A percentile compares a stretch with the other conserved stretches of the same genome.
Conservation (phyloP, 1,140 invertebrate genomes). For the Apis laboriosa region DNA sequence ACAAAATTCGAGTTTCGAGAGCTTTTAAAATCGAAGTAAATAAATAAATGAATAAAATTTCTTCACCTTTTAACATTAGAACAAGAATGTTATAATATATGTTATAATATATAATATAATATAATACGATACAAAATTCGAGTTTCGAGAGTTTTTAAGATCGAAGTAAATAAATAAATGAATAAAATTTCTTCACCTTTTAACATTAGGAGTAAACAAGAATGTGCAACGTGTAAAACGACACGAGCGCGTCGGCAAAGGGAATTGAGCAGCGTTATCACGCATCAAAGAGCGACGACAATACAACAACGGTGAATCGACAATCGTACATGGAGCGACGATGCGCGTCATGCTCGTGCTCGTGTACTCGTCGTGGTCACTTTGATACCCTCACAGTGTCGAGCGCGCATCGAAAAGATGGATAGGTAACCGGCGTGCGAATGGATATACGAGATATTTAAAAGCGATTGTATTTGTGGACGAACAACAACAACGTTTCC, state of each 20-base stretch:
- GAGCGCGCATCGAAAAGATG: conserved; percentile 36
- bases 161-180: no score
- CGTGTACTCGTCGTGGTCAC: conserved; percentile 34
- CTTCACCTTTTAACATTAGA: no score
- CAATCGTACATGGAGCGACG: conserved; percentile 46
- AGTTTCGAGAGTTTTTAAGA: no score
- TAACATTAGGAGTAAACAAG: no score
- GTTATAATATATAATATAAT: no score
- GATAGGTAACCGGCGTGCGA: conserved; percentile 25
- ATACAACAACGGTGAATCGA: conserved; percentile 36
- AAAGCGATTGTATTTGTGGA: conserved; percentile 53
- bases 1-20: no score
- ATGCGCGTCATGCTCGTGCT: conserved; percentile 4
- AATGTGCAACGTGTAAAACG: no score
- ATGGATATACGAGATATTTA: conserved; percentile 40
- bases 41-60: no score
- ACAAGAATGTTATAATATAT: no score
- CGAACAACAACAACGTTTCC: conserved; percentile 12
- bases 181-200: no score
- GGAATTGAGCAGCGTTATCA: conserved; percentile 48
- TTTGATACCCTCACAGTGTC: conserved; percentile 22
- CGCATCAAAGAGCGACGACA: conserved; percentile 45
- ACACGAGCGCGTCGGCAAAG: background rate
- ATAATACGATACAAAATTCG: background rate
- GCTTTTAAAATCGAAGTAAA: no score